Percentiles rank a stretch among this genome's conserved stretches.
Conservation (phyloP, 2,797 vertebrate genomes). For the Etheostoma nigrum region DNA sequence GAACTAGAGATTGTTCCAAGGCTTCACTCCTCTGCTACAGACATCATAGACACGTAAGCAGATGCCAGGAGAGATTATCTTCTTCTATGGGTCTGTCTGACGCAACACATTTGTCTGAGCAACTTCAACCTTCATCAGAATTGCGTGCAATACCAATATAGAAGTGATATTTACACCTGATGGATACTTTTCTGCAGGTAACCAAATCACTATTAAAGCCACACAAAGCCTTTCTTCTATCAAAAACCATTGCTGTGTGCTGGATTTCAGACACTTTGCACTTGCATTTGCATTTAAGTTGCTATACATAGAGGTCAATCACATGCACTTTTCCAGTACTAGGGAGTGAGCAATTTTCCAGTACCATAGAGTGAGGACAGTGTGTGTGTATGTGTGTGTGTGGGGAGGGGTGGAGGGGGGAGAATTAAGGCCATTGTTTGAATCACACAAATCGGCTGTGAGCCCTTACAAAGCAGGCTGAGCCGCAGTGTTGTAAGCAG, state of each 20-base stretch:
- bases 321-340: constrained; percentile 69
- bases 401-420: constrained; percentile 13
- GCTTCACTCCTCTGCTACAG: constrained; percentile 25
- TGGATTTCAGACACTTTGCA: constrained; percentile 72
- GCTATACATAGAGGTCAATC: constrained; percentile 67
- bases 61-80: constrained; percentile 37
- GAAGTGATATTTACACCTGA: neutral
- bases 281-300: constrained; percentile 65
- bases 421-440: constrained; percentile 79
- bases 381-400: too few species aligned
- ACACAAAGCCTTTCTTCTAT: constrained; percentile 56
- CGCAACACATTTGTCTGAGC: neutral
- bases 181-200: neutral
- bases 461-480: constrained; percentile 64
- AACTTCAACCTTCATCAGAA: neutral
- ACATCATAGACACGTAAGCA: constrained; percentile 47
- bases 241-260: constrained; percentile 54
- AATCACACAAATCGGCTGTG: constrained; percentile 78
- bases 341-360: constrained; percentile 5
- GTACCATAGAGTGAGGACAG: too few species aligned
- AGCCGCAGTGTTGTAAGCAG: constrained; percentile 68
- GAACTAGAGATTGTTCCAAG: constrained; percentile 34
- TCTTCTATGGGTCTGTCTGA: constrained; percentile 39
- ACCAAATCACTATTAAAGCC: constrained; percentile 11
- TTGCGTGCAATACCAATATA: too few species aligned